Conservation (phyloP, 1,140 invertebrate genomes). For the Rhizoglyphus robini region DNA sequence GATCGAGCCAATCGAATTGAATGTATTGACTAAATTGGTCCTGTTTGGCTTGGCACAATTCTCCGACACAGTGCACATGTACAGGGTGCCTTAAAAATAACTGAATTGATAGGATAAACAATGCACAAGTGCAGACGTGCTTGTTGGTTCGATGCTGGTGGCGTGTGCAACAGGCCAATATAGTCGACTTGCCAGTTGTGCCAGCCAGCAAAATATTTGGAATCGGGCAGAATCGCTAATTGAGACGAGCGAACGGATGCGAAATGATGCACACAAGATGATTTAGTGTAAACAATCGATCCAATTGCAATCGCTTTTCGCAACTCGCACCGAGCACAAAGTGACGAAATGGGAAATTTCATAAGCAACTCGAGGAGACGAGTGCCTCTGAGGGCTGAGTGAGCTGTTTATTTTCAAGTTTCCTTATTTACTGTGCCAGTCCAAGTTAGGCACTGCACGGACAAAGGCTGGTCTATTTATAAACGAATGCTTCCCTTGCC, state of each 20-base stretch:
- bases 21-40: background rate
- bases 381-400: background rate
- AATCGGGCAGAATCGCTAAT: too few relatives aligned
- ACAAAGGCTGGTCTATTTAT: background rate
- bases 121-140: too few relatives aligned
- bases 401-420: constrained; percentile 11
- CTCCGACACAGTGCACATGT: background rate
- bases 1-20: too few relatives aligned
- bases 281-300: constrained; percentile 8
- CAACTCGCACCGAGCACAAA: too few relatives aligned
- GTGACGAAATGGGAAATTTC: background rate
- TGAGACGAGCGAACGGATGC: background rate
- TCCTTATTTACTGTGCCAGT: constrained; percentile 11
- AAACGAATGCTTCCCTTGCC: background rate
- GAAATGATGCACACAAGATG: background rate
- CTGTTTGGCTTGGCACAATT: background rate
- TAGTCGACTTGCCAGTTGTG: background rate
- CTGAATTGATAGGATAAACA: background rate
- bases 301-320: constrained; percentile 2
- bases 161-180: background rate
- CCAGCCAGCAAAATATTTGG: background rate
- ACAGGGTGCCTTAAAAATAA: background rate
- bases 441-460: background rate
- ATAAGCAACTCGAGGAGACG: background rate
- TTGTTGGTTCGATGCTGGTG: constrained; percentile 10